phyloP scores from a whole-genome alignment of 2,113 vertebrate species.

The Camelus bactrianus region DNA sequence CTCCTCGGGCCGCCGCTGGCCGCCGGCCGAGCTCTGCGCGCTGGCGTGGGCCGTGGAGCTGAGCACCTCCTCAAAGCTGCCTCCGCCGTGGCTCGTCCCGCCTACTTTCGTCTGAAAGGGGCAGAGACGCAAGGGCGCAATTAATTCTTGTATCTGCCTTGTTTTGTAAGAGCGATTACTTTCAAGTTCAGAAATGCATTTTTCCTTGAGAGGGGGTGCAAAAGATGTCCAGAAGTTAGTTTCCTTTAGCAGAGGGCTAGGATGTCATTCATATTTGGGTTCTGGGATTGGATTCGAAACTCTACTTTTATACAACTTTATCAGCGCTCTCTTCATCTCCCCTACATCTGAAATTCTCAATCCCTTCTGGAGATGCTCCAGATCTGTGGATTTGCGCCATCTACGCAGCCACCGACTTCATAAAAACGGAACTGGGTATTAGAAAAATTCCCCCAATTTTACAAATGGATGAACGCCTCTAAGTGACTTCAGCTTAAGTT shows the following conservation, averaged over 20 bases:
- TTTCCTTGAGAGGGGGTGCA: neutral
- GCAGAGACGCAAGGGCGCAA: neutral
- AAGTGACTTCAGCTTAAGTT: neutral
- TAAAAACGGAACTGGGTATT: neutral
- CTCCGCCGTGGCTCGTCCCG: slow-evolving; percentile 84
- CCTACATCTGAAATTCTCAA: neutral
- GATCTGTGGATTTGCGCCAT: neutral
- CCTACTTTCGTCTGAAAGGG: slow-evolving; percentile 95
- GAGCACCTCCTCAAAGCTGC: slow-evolving; percentile 98
- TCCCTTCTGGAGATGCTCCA: neutral
- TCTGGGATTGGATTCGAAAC: neutral
- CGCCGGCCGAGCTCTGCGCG: slow-evolving; percentile 90
- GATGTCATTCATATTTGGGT: neutral
- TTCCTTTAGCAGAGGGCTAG: neutral
- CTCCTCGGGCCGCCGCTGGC: slow-evolving; percentile 83
- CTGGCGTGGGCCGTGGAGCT: slow-evolving; percentile 96
- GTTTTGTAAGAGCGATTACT: neutral
- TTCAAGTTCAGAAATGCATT: slow-evolving; percentile 12
- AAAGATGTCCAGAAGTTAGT: neutral
- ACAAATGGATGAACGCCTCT: neutral
- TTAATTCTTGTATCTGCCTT: neutral
- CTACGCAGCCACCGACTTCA: neutral
- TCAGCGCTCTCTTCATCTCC: neutral
- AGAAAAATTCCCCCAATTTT: neutral
- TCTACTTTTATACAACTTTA: neutral